Evolutionary conservation across 1,140 invertebrate species (phyloP).

Genomic region (silkworm (Bombyx mori)): ASM3026992v2 NC_085129.1:5828001-5828500

Average conservation of each 20-base stretch:
- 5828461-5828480: constrained; percentile 60
- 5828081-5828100: too few relatives aligned
- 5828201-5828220: too few relatives aligned
- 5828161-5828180: too few relatives aligned
- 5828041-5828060: constrained; percentile 7
- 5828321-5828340: neutral
- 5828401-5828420: constrained; percentile 56
- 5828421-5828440: constrained; percentile 57
- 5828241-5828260: too few relatives aligned
- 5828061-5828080: constrained; percentile 2
- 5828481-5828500: constrained; percentile 45
- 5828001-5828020: constrained; percentile 8
- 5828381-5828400: constrained; percentile 58
- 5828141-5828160: too few relatives aligned
- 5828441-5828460: constrained; percentile 59
- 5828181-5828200: too few relatives aligned
- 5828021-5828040: constrained; percentile 17
- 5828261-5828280: too few relatives aligned
- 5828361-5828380: constrained; percentile 49
- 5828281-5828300: too few relatives aligned
- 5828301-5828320: neutral
- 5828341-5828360: constrained; percentile 16
- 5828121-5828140: too few relatives aligned
- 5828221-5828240: too few relatives aligned
- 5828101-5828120: too few relatives aligned